Evolutionary conservation across 2,797 vertebrate species (phyloP).

Genomic region (Manis crassicaudata): DNA sequence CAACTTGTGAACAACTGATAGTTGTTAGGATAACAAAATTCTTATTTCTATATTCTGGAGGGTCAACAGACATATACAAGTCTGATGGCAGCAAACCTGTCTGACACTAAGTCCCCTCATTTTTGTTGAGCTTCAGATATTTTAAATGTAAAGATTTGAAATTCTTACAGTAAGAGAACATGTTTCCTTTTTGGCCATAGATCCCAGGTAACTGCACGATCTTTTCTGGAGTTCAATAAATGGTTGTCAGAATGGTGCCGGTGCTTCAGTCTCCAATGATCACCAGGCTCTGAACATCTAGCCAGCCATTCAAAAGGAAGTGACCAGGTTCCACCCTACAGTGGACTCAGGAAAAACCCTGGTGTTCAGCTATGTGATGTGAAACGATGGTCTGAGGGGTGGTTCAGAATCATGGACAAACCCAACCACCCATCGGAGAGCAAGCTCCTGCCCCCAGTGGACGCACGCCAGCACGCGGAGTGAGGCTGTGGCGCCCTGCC

Average conservation of each 20-base stretch:
- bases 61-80: background rate
- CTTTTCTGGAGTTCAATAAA: background rate
- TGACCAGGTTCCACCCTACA: background rate
- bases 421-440: too few relatives aligned
- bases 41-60: background rate
- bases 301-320: background rate
- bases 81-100: background rate
- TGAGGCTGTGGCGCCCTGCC: too few relatives aligned
- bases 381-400: background rate
- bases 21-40: background rate
- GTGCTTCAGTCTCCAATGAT: background rate
- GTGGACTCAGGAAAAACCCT: background rate
- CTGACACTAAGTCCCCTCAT: background rate
- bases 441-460: too few relatives aligned
- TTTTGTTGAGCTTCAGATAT: background rate
- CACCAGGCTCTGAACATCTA: background rate
- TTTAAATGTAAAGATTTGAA: background rate
- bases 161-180: background rate
- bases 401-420: too few relatives aligned
- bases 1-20: background rate
- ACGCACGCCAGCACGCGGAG: too few relatives aligned
- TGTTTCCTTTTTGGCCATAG: background rate
- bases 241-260: background rate
- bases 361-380: background rate
- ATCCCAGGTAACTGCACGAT: background rate